Base-by-base conservation (phyloP, 2,113 vertebrate genomes). In the Prionailurus bengalensis region DNA sequence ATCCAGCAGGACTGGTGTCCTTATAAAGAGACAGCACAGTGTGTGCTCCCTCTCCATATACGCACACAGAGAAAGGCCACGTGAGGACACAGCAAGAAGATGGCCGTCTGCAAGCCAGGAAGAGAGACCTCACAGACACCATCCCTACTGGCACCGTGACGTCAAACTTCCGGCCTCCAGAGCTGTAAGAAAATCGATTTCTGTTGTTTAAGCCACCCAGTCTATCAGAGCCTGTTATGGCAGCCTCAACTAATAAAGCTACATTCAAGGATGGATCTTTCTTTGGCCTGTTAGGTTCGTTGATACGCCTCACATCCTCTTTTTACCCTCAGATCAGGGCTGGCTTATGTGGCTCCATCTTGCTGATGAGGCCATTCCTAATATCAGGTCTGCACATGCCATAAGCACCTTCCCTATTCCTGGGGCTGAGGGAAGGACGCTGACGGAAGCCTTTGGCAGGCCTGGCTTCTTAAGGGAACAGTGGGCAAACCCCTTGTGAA, bases 181-280 rank as follows among this genome's bases (percentile, higher is more conserved):
- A 55, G 25, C 45, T 19, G 6, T 8, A 12, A 58, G 82, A n/a
- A 93, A 66, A 55, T 23, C 9, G 15, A 21, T 14, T 36, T 65
- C 71, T n/a, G 4, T 39, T 3, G 13, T 8, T 53, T 27, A 8
- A 42, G 55, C 39, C 21, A 1, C n/a, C 10, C 5, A 1, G 36
- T 36, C 33, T 76, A n/a, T 6, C 8, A 27, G 2, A 1, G 25
- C 80, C 79, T 4, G 8, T 23, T 3, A 23, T 0, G 3, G 66
- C 14, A 31, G 45, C 33, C 5, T 19, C 0, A 31, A 48, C n/a
- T 5, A 1, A 36, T 5, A 48, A n/a, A 55, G 31, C 36, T 21
- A 2, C 42, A 42, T 66, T n/a, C 53, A 73, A 53, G 13, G 45
- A 6, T 2, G 14, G 45, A 16, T 25, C 63, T 55, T 39, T 15